These are phyloP conservation scores for Pogona vitticeps DNA, from an alignment of 2,113 vertebrate species.

Conservation along the genomic window DNA sequence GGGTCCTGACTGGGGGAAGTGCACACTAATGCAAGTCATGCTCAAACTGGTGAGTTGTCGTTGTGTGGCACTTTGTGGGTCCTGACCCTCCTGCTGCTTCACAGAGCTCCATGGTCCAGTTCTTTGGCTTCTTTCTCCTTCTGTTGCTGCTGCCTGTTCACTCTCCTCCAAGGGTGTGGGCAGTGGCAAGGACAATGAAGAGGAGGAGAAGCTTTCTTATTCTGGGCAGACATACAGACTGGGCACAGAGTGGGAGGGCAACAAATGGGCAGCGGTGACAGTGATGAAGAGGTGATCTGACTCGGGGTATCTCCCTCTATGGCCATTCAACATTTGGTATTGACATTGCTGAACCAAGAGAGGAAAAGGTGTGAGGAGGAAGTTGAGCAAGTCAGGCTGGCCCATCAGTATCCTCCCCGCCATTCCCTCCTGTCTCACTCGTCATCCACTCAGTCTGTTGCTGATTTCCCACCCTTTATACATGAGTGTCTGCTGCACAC, in stretches of 20 bases:
- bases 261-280: not conserved
- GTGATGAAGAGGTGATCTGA: not conserved
- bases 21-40: not conserved
- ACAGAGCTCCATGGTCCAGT: not conserved
- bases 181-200: not conserved
- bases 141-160: not conserved
- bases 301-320: not conserved
- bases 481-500: not conserved
- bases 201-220: not conserved
- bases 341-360: not conserved
- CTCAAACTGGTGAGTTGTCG: no score
- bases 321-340: not conserved
- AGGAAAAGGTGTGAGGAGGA: not conserved
- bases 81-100: not conserved
- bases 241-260: not conserved
- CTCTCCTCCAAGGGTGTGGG: not conserved
- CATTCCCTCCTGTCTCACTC: no score
- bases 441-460: not conserved
- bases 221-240: not conserved
- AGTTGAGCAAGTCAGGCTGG: not conserved
- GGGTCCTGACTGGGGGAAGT: not conserved
- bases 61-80: not conserved
- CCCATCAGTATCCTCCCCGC: not conserved
- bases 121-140: not conserved
- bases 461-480: not conserved